These are phyloP conservation scores for Leucophenga maculata DNA, from an alignment of 2,888 invertebrate genomes.

Conservation along the genomic window DNA sequence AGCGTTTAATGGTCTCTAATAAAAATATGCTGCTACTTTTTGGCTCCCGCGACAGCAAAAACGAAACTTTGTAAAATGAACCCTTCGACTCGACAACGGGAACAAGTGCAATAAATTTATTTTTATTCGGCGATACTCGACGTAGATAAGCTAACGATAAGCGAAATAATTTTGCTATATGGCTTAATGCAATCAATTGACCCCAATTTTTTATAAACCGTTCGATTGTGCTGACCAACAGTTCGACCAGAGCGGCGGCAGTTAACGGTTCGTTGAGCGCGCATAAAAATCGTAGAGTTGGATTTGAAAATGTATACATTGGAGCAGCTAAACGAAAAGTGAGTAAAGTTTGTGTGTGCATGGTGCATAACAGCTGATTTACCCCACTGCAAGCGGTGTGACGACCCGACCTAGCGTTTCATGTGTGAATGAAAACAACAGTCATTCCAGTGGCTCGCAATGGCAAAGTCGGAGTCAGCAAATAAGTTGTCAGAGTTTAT, in stretches of 20 bases:
- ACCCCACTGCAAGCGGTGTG: too few species aligned
- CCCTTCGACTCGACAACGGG: too few species aligned
- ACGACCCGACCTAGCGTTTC: too few species aligned
- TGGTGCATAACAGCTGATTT: too few species aligned
- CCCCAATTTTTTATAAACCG: not conserved
- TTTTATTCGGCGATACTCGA: slow-evolving; percentile 4
- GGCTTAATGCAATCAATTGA: slow-evolving; percentile 1
- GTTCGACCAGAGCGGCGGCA: not conserved
- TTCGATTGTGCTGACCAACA: not conserved
- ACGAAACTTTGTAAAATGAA: slow-evolving; percentile 13
- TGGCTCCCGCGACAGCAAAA: slow-evolving; percentile 34
- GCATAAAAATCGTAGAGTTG: not conserved
- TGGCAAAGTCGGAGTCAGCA: slow-evolving; percentile 16
- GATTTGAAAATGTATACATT: not conserved
- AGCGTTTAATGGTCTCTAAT: not conserved
- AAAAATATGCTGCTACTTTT: slow-evolving; percentile 25
- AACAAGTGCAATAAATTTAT: not conserved
- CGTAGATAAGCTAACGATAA: slow-evolving; percentile 16
- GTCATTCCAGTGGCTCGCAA: slow-evolving; percentile 32
- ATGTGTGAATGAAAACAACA: too few species aligned
- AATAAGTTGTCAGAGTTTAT: slow-evolving; percentile 38
- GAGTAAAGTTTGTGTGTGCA: not conserved
- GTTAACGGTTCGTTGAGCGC: slow-evolving; percentile 10
- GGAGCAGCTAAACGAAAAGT: not conserved
- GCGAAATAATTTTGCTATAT: slow-evolving; percentile 13